Percentiles rank a stretch among this genome's conserved stretches.
Evolutionary conservation across 2,888 invertebrate species (phyloP).

Genomic region (Troides oblongomaculatus): DNA sequence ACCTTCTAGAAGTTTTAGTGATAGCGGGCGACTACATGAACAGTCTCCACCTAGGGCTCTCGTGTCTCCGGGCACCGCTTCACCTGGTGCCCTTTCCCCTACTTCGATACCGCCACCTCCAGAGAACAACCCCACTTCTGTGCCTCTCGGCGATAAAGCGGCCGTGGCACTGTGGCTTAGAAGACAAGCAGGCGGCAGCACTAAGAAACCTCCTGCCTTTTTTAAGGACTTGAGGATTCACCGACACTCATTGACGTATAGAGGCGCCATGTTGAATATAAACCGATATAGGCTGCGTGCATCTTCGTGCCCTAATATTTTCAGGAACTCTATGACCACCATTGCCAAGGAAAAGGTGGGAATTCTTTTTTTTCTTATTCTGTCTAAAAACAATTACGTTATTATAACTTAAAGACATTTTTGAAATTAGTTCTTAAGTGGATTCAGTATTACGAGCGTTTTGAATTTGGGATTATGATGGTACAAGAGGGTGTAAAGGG

Average conservation of each 20-base stretch:
- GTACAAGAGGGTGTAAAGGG: too few species aligned
- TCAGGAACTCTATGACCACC: conserved; percentile 91
- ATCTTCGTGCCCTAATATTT: conserved; percentile 94
- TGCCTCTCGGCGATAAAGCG: conserved; percentile 63
- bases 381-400: too few species aligned
- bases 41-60: conserved; percentile 59
- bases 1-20: conserved; percentile 87
- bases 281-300: conserved; percentile 89
- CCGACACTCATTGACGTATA: conserved; percentile 88
- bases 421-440: background rate
- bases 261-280: conserved; percentile 92
- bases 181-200: conserved; percentile 65
- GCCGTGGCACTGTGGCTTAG: conserved; percentile 80
- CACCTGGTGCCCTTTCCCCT: conserved; percentile 56
- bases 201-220: conserved; percentile 82
- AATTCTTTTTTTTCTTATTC: conserved; percentile 3
- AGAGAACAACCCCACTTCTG: conserved; percentile 38
- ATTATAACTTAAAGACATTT: too few species aligned
- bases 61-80: conserved; percentile 51
- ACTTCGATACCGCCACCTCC: conserved; percentile 45
- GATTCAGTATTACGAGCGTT: too few species aligned
- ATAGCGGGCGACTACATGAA: conserved; percentile 73
- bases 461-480: too few species aligned
- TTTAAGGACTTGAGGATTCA: conserved; percentile 87
- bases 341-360: conserved; percentile 87